These are phyloP conservation scores for Bungarus multicinctus DNA, from an alignment of 2,113 vertebrate species.

Conservation along the genomic window DNA sequence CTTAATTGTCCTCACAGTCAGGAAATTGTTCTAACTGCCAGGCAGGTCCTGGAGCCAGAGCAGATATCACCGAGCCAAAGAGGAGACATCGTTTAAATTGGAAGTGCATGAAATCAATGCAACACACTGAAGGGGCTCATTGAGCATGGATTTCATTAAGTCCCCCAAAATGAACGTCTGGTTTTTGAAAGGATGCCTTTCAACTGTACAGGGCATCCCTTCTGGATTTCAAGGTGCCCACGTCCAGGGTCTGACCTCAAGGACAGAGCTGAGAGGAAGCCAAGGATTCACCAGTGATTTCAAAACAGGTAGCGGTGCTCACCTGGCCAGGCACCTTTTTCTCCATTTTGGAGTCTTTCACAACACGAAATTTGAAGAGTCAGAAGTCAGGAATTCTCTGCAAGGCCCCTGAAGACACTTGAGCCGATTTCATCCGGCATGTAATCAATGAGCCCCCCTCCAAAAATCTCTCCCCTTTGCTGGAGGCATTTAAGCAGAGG, in stretches of 20 bases:
- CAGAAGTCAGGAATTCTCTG: not conserved
- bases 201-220: not conserved
- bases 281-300: not conserved
- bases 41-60: not conserved
- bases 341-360: not conserved
- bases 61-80: not conserved
- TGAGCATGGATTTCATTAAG: not conserved
- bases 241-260: not conserved
- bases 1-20: no score
- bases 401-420: not conserved
- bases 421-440: not conserved
- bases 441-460: not conserved
- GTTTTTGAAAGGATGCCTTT: not conserved
- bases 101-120: not conserved
- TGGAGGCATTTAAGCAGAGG: not conserved
- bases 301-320: not conserved
- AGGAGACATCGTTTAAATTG: accelerated
- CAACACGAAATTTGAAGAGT: not conserved
- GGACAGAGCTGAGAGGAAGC: not conserved
- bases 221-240: not conserved
- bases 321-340: not conserved
- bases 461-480: not conserved
- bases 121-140: not conserved
- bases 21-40: not conserved
- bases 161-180: not conserved